phyloP scores from a whole-genome alignment of 2,888 invertebrate species.

The Phasia obesa region DNA sequence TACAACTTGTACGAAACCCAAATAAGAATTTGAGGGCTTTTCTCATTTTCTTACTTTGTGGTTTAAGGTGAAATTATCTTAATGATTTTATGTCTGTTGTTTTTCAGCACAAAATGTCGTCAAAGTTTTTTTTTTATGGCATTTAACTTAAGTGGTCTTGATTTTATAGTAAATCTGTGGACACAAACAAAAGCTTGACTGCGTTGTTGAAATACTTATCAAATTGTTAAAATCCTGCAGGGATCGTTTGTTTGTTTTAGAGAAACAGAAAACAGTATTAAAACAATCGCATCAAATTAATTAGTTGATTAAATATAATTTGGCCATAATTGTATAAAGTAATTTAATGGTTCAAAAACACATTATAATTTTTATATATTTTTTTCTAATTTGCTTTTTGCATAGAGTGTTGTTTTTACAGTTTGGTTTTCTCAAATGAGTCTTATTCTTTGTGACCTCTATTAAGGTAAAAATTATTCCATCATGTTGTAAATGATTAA shows the following conservation, averaged over 20 bases:
- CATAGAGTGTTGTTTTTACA: too few relatives aligned
- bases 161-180: too few relatives aligned
- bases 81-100: constrained; percentile 31
- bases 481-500: too few relatives aligned
- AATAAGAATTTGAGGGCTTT: not conserved
- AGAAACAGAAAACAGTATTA: not conserved
- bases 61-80: constrained; percentile 37
- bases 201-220: constrained; percentile 27
- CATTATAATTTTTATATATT: not conserved
- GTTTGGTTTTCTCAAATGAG: too few relatives aligned
- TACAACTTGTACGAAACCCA: not conserved
- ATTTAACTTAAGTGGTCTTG: constrained; percentile 29
- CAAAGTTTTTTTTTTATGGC: constrained; percentile 38
- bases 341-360: not conserved
- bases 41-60: not conserved
- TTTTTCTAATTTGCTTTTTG: not conserved
- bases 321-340: not conserved
- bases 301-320: constrained; percentile 8
- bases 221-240: constrained; percentile 31
- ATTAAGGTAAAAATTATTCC: too few relatives aligned
- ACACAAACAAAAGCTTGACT: not conserved
- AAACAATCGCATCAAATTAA: constrained; percentile 8
- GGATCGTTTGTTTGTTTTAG: not conserved
- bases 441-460: too few relatives aligned
- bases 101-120: constrained; percentile 17